A percentile compares a stretch with the other conserved stretches of the same genome.
Evolutionary conservation across 2,113 vertebrate genomes (phyloP).

Genomic region (Zosterops pallidus): DNA sequence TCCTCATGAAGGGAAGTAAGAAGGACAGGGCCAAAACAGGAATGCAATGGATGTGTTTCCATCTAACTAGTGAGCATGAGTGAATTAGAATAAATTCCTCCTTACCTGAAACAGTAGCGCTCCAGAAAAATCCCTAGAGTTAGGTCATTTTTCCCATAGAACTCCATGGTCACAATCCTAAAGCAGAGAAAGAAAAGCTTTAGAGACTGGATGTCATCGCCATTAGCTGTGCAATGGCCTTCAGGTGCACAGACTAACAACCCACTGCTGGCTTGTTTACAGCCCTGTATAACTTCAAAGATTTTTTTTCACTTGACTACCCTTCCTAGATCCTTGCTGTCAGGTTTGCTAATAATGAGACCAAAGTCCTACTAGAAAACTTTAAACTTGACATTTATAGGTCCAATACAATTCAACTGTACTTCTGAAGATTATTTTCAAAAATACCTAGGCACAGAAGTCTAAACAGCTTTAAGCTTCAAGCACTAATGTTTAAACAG

Average conservation of each 20-base stretch:
- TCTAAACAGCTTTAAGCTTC: neutral
- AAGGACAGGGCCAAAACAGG: neutral
- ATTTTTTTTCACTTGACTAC: neutral
- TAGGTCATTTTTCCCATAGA: constrained; percentile 97
- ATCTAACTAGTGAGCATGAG: neutral
- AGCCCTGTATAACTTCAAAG: neutral
- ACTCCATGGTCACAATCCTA: constrained; percentile 99
- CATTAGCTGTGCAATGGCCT: neutral
- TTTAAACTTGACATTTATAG: neutral
- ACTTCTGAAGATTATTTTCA: neutral
- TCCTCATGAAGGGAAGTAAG: neutral
- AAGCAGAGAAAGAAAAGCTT: constrained; percentile 6
- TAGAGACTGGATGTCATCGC: neutral
- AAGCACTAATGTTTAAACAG: neutral
- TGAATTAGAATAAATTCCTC: neutral
- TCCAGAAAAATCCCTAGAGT: constrained; percentile 96
- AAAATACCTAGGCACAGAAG: neutral
- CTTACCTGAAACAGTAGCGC: constrained; percentile 96
- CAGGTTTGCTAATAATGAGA: neutral
- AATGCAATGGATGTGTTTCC: neutral
- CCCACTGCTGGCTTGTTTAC: neutral
- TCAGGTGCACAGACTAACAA: neutral
- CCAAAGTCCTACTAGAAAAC: neutral
- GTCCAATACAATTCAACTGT: neutral
- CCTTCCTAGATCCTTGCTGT: neutral